phyloP scores from a whole-genome alignment of 2,797 vertebrate genomes.

The Graptemys geographica region DNA sequence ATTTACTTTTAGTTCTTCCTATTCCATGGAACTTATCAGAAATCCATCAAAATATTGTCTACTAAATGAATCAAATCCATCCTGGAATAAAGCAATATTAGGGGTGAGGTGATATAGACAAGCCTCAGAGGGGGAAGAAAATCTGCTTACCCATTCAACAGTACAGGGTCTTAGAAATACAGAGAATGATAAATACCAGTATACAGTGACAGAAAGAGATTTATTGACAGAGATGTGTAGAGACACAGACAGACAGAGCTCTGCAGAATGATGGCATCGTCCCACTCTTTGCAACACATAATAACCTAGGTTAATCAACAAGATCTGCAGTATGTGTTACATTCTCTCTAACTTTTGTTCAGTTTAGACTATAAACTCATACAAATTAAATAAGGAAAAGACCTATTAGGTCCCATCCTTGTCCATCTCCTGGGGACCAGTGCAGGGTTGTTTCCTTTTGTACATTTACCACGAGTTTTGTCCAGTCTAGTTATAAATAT shows the following conservation, averaged over 20 bases:
- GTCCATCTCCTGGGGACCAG: neutral
- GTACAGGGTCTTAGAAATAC: neutral
- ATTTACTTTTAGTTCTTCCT: neutral
- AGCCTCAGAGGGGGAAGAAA: neutral
- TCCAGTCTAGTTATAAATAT: neutral
- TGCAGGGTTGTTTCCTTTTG: neutral
- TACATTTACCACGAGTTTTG: neutral
- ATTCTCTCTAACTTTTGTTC: neutral
- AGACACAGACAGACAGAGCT: neutral
- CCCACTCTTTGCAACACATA: neutral
- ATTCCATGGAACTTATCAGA: neutral
- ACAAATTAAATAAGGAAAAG: neutral
- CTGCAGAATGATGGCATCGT: slow-evolving; percentile 3
- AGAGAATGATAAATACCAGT: neutral
- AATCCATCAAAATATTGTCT: slow-evolving; percentile 10
- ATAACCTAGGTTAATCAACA: rapidly evolving
- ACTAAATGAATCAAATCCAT: neutral
- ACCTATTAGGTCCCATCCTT: neutral
- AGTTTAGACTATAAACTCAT: neutral
- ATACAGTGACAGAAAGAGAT: neutral
- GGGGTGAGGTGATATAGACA: neutral
- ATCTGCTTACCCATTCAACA: neutral
- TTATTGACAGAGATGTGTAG: neutral
- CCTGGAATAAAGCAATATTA: neutral
- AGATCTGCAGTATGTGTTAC: rapidly evolving